Base-by-base conservation (phyloP, 2,113 vertebrate species). In the Acrocephalus arundinaceus region DNA sequence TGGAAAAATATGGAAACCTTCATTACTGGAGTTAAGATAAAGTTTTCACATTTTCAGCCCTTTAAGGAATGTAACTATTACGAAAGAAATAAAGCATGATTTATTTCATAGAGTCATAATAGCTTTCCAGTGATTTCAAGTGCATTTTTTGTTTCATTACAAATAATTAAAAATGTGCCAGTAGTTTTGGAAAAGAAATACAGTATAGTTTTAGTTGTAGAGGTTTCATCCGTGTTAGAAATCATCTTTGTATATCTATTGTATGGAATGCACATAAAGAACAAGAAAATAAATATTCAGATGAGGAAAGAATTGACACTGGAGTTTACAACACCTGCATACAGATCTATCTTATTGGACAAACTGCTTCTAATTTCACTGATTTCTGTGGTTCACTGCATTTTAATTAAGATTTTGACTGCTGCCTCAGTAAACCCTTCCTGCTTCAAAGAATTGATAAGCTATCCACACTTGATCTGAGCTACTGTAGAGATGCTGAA, bases 331-430 rank as follows among this genome's bases (percentile, higher is more conserved):
- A 37, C 58, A 76, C 20, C 33, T 85, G 27, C 71, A 15, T 74
- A 37, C 33, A 76, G 14, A 73, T 66, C 31, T 85, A 6, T 85
- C 45, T 33, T 46, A 61, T 11, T 63, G 51, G 67, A 74, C 27
- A 61, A 83, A 82, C 43, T 48, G 55, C 75, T 83, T 83, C 33
- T 76, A 59, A 77, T 87, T 73, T 77, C 63, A 71, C 55, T 80
- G 67, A 39, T 87, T 87, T 89, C 33, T 89, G 80, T 83, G 67
- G 30, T 96, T 93, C 78, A 45, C 48, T 92, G 86, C 80, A 51
- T 92, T 92, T 93, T 93, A 89, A 93, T 94, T 94, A 90, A 63
- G 43, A 12, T 92, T 81, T 81, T 90, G 65, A 17, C 23, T 82
- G 49, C 62, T 89, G 80, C 30, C 59, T 94, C 49, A 65, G 67